phyloP scores from a whole-genome alignment of 30 jellyfish, hydroid and myxozoan species.

The Hydra vulgaris region DNA sequence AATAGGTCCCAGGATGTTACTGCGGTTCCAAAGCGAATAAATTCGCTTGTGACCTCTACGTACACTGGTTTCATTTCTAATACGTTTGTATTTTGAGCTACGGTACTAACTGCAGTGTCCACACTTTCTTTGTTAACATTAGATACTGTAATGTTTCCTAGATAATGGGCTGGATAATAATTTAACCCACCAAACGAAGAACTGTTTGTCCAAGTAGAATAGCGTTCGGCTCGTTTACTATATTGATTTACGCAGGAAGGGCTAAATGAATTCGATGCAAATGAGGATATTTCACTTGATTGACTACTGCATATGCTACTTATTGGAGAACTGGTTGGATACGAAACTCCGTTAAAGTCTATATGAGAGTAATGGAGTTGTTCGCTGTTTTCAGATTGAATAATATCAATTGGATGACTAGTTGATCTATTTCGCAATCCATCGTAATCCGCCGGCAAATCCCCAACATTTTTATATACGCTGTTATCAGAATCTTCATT shows the following conservation, averaged over 20 bases:
- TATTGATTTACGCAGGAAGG: conserved; percentile 64
- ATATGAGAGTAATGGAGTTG: conserved; percentile 4
- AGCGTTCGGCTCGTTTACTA: conserved; percentile 12
- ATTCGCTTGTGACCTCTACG: conserved; percentile 43
- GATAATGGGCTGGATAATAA: conserved; percentile 44
- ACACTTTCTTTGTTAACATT: conserved; percentile 34
- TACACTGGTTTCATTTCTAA: conserved; percentile 52
- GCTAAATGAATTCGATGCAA: conserved; percentile 41
- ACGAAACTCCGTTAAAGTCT: conserved; percentile 3
- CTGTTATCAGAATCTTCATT: neutral
- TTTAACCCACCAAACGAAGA: conserved; percentile 32
- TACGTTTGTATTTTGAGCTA: conserved; percentile 53
- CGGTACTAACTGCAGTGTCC: conserved; percentile 53
- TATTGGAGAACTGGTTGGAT: conserved; percentile 48
- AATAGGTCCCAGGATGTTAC: conserved; percentile 60
- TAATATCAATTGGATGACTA: conserved; percentile 22
- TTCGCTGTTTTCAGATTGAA: neutral
- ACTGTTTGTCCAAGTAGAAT: conserved; percentile 50
- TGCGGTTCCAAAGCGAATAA: conserved; percentile 37
- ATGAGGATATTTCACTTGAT: conserved; percentile 56
- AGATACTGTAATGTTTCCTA: conserved; percentile 55
- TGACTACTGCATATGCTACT: conserved; percentile 42
- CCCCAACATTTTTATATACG: neutral
- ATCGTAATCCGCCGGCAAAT: conserved; percentile 11
- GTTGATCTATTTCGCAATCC: neutral